These are phyloP conservation scores for Smittia aterrima DNA, from an alignment of 2,888 invertebrate species.

Conservation along the genomic window DNA sequence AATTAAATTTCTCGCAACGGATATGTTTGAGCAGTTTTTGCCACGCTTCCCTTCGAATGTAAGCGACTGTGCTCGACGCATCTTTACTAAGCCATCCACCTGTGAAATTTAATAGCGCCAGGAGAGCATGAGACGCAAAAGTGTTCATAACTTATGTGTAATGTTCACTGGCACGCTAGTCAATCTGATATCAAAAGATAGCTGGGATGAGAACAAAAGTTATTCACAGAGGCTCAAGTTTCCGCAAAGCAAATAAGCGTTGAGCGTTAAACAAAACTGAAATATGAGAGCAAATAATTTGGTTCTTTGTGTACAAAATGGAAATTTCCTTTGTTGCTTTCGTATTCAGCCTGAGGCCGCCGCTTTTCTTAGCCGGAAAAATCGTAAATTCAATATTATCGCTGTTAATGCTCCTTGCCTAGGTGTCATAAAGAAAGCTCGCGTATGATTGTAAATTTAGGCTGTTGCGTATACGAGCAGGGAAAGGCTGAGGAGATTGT, in stretches of 20 bases:
- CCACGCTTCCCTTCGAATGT: no score
- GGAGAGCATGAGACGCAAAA: background rate
- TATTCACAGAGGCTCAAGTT: background rate
- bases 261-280: slow-evolving; percentile 10
- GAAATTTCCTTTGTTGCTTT: background rate
- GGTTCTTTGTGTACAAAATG: slow-evolving; percentile 6
- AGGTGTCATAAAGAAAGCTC: background rate
- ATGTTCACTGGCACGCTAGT: background rate
- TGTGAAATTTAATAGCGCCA: background rate
- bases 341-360: background rate
- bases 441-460: background rate
- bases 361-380: background rate
- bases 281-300: slow-evolving; percentile 15
- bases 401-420: background rate
- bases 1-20: background rate
- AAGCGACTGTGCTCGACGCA: no score
- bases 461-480: background rate
- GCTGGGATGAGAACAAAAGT: no score
- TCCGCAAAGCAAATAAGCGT: background rate
- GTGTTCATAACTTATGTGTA: background rate
- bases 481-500: background rate
- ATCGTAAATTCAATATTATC: slow-evolving; percentile 23
- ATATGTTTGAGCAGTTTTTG: background rate
- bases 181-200: no score
- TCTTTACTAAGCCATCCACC: background rate